Conservation (phyloP, 2,113 vertebrate genomes). For the Gavialis gangeticus region DNA sequence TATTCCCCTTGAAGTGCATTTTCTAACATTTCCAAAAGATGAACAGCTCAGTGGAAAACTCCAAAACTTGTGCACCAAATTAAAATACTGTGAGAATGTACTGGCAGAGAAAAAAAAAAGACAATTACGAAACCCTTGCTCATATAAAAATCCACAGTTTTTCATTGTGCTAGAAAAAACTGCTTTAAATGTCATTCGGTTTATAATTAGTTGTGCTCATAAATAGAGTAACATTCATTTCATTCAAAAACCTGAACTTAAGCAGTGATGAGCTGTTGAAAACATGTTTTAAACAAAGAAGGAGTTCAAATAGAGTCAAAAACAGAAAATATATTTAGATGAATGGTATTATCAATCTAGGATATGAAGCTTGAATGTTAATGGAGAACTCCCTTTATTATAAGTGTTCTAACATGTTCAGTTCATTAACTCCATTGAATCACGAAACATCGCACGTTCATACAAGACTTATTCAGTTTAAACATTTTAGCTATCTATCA, state of each 20-base stretch:
- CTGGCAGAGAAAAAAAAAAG: neutral
- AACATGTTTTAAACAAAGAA: neutral
- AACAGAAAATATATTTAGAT: neutral
- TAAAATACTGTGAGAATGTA: neutral
- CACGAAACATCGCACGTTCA: neutral
- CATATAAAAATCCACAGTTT: neutral
- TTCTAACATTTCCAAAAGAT: neutral
- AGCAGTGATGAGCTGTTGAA: neutral
- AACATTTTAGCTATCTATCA: neutral
- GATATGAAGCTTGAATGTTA: neutral
- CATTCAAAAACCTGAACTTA: neutral
- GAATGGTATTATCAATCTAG: neutral
- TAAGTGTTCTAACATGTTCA: neutral
- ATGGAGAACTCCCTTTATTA: neutral
- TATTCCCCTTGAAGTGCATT: neutral
- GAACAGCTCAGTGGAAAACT: neutral
- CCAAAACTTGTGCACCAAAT: neutral
- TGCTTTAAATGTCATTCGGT: constrained; percentile 4
- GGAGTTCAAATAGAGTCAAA: neutral
- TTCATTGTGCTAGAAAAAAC: neutral
- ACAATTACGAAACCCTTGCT: neutral
- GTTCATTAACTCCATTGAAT: neutral
- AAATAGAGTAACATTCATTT: neutral
- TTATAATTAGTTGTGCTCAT: neutral
- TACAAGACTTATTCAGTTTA: neutral